Base-by-base conservation (phyloP, 2,797 vertebrate genomes). In the Enteromius afrohamiltoni region DNA sequence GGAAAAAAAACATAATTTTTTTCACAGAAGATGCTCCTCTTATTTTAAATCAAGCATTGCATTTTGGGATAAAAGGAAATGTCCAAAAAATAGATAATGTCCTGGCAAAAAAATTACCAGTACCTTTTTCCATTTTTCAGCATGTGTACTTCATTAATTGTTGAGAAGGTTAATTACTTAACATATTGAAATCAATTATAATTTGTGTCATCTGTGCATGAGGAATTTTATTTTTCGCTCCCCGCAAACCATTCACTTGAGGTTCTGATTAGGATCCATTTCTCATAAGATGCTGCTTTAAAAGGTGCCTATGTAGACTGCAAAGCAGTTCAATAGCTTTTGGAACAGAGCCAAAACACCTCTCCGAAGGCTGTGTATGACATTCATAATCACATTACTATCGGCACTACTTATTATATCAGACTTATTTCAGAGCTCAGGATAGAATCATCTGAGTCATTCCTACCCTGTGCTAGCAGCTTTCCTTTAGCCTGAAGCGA, bases 321-420 rank as follows among this genome's bases (percentile, higher is more conserved):
- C 16, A 73, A 80, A 10, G 13, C 37, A 78, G 42, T 42, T 49
- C 42, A 31, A 19, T 64, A 31, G 23, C 14, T 78, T 70, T 73
- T 64, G 21, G 58, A 80, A 62, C 68, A 47, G 79, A 47, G 23
- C 53, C 58, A 82, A 51, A 53, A 60, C 53, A 51, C 58, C 69
- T 73, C n/a, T 53, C 10, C 0, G 29, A 64, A 49, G 23, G 53
- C 69, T 49, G 67, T 60, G 51, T n/a, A 49, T 68, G 34, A 53
- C 37, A 78, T 77, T 77, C 31, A 70, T 79, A 68, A 78, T 55
- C 76, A 47, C 34, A 64, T 76, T 83, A 77, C 45, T 78, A 21
- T 71, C 45, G 49, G 58, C 53, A 47, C 53, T 23, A 49, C 42
- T 58, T 45, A 47, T 55, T 73, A 8, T 31, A 60, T 69, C 13